These are phyloP conservation scores for Callyntrura sp. DNA, from an alignment of 2,888 invertebrate genomes.

Conservation along the genomic window DNA sequence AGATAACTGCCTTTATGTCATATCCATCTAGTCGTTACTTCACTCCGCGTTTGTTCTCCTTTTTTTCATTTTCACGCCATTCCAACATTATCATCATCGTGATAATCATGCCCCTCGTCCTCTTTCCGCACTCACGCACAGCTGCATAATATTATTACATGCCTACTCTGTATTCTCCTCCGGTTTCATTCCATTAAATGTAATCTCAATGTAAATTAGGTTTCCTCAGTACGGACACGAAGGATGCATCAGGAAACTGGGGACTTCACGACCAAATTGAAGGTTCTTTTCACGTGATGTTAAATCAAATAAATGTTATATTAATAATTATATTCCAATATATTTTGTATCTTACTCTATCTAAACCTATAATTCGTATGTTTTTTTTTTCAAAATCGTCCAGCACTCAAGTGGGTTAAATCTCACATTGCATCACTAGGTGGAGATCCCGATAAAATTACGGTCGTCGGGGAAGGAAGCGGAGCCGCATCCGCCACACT, in stretches of 20 bases:
- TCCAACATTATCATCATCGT: not conserved
- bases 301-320: too few species aligned
- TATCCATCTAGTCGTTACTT: not conserved
- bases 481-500: slow-evolving; percentile 82
- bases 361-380: too few species aligned
- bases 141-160: not conserved
- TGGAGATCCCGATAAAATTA: slow-evolving; percentile 82
- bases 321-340: too few species aligned
- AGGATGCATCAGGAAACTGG: slow-evolving; percentile 83
- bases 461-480: slow-evolving; percentile 81
- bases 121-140: not conserved
- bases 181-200: slow-evolving; percentile 40
- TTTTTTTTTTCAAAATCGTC: too few species aligned
- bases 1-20: too few species aligned
- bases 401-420: slow-evolving; percentile 83
- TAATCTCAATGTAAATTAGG: slow-evolving; percentile 79
- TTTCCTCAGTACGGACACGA: slow-evolving; percentile 83
- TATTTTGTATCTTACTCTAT: too few species aligned
- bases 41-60: not conserved
- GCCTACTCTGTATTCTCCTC: slow-evolving; percentile 12
- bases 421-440: slow-evolving; percentile 83
- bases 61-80: not conserved
- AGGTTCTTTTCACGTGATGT: too few species aligned
- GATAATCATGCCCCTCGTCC: not conserved
- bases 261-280: slow-evolving; percentile 83